A percentile compares a stretch with the other conserved stretches of the same genome.
Evolutionary conservation across 2,797 vertebrate genomes (phyloP).

Genomic region (Trachops cirrhosus): DNA sequence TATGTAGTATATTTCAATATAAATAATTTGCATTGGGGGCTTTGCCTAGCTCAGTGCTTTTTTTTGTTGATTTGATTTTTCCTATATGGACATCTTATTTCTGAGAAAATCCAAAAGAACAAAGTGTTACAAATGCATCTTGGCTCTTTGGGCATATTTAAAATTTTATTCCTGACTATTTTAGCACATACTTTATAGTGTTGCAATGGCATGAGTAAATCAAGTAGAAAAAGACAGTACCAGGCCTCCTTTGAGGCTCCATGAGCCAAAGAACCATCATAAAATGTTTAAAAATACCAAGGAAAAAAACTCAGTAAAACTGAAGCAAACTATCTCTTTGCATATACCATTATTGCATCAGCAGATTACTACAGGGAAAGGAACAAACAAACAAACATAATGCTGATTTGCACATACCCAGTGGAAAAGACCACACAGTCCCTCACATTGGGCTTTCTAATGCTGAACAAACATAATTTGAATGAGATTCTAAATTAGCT

Average conservation of each 20-base stretch:
- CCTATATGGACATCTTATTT: constrained; percentile 9
- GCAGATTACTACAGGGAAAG: neutral
- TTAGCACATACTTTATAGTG: neutral
- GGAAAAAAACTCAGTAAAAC: neutral
- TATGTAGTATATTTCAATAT: neutral
- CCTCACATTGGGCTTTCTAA: neutral
- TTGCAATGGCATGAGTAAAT: constrained; percentile 15
- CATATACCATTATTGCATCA: neutral
- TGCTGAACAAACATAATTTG: neutral
- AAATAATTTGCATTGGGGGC: constrained; percentile 47
- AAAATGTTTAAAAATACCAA: constrained; percentile 2
- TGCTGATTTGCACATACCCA: neutral
- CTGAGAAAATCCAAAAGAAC: constrained; percentile 44
- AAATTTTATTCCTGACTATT: constrained; percentile 31
- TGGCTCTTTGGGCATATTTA: constrained; percentile 25
- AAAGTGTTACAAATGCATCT: constrained; percentile 12
- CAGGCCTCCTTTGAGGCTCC: neutral
- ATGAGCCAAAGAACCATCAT: constrained; percentile 15
- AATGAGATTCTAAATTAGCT: neutral
- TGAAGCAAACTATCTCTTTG: neutral
- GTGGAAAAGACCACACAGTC: neutral
- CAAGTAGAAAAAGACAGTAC: neutral
- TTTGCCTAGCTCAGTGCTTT: constrained; percentile 38
- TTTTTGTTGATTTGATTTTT: constrained; percentile 52
- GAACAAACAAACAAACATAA: neutral